Base-by-base conservation (phyloP, 2,797 vertebrate genomes). In the Rhodeus uyekii region DNA sequence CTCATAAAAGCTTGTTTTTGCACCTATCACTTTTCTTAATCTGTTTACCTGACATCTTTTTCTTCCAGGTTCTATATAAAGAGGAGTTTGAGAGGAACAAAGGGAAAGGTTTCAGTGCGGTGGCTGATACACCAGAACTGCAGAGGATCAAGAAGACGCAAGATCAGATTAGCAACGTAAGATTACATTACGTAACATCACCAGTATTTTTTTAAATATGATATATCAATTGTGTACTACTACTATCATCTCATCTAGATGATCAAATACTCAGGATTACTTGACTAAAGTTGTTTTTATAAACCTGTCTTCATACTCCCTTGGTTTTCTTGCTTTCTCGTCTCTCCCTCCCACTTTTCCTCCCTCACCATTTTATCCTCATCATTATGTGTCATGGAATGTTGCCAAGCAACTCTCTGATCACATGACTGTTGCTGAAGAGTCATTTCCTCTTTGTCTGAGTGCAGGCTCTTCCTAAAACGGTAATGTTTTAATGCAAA, bases 11-110 rank as follows among this genome's bases (percentile, higher is more conserved):
- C 13, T 60, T 60, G 24, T 60, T 60, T 60, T 29, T 60, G 12
- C 13, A 3, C 7, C 58, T 32, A 9, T 42, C n/a, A 73, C 34
- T n/a, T 68, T 39, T 38, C 12, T 55, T 48, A 74, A n/a, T 39
- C 34, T 38, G 50, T 38, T 38, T 16, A 38, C 61, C 32, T 0
- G n/a, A 38, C 10, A 39, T 22, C 5, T 44, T 18, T 61, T 5
- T 42, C 8, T 76, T 61, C 1, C 42, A 98, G 97, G 96, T 97
- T 14, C 95, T 96, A 86, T 98, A 99, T 92, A 99, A 98, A 94
- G 97, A 98, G 88, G 96, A 98, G 6, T 99, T 99, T 89, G 97
- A 99, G 87, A 98, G 97, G 94, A 99, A 92, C 93, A 98, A 97
- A 87, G 97, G 97, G 0, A 97, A 95, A 82, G 97, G 96, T 0